These are phyloP conservation scores for Erethizon dorsatum DNA, from an alignment of 2,797 vertebrate genomes.

Conservation along the genomic window DNA sequence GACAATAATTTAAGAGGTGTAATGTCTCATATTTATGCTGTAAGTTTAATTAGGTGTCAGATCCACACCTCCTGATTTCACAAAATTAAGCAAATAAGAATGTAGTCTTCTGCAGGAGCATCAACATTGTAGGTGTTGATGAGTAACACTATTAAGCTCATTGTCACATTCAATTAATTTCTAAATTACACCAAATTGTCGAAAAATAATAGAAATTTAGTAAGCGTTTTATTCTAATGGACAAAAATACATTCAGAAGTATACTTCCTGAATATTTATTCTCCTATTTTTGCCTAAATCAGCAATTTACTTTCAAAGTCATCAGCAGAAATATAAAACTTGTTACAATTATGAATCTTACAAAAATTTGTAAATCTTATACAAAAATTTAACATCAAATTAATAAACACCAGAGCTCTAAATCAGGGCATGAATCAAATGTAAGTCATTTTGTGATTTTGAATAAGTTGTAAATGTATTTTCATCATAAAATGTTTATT, in stretches of 20 bases:
- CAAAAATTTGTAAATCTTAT: background rate
- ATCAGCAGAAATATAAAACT: background rate
- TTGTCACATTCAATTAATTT: slow-evolving; percentile 48
- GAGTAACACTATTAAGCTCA: slow-evolving; percentile 9
- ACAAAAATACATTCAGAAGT: slow-evolving; percentile 4
- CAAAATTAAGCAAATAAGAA: slow-evolving; percentile 62
- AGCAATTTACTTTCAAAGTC: slow-evolving; percentile 18
- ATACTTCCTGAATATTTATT: slow-evolving; percentile 1
- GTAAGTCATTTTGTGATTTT: slow-evolving; percentile 54
- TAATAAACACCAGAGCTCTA: slow-evolving; percentile 29
- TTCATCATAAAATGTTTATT: background rate
- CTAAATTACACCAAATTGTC: slow-evolving; percentile 44
- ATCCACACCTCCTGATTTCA: slow-evolving; percentile 29
- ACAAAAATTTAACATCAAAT: background rate
- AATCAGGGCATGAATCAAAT: background rate
- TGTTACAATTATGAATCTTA: background rate
- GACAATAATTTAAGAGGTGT: background rate
- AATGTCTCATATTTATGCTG: slow-evolving; percentile 56
- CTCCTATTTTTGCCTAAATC: background rate
- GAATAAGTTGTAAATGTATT: background rate
- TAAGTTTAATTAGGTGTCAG: slow-evolving; percentile 76
- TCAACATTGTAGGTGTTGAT: slow-evolving; percentile 41
- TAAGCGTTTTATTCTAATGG: background rate
- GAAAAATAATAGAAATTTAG: slow-evolving; percentile 53
- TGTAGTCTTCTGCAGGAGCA: background rate